A percentile compares a stretch with the other conserved stretches of the same genome.
phyloP scores from a whole-genome alignment of 2,797 vertebrate genomes.

The Pantherophis alleghaniensis region DNA sequence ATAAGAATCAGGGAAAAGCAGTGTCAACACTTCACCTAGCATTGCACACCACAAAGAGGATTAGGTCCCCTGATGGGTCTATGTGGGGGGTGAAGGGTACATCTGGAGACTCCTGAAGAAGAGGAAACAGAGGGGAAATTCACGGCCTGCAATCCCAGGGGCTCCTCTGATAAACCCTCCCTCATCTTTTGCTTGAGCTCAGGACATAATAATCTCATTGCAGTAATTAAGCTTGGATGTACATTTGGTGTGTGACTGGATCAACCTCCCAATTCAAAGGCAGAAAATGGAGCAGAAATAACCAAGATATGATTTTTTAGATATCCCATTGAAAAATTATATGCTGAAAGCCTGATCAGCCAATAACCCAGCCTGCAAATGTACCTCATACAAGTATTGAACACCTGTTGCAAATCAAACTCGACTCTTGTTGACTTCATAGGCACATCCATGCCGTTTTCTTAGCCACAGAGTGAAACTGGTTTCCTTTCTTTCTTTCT shows the following conservation, averaged over 20 bases:
- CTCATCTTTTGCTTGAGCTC: background rate
- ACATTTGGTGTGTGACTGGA: background rate
- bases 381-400: background rate
- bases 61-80: background rate
- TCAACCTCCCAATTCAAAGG: background rate
- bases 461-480: no score
- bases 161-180: no score
- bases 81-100: background rate
- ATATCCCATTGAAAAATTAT: background rate
- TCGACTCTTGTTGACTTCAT: background rate
- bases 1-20: background rate
- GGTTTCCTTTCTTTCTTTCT: no score
- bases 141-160: background rate
- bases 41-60: background rate
- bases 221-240: background rate
- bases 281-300: background rate
- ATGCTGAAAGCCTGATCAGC: background rate
- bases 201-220: background rate
- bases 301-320: background rate
- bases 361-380: background rate
- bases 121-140: background rate
- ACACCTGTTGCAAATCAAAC: background rate
- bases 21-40: background rate
- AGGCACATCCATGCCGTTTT: background rate
- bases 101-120: background rate